These are phyloP conservation scores for Struthidea cinerea DNA, from an alignment of 2,113 vertebrate genomes.

Conservation along the genomic window DNA sequence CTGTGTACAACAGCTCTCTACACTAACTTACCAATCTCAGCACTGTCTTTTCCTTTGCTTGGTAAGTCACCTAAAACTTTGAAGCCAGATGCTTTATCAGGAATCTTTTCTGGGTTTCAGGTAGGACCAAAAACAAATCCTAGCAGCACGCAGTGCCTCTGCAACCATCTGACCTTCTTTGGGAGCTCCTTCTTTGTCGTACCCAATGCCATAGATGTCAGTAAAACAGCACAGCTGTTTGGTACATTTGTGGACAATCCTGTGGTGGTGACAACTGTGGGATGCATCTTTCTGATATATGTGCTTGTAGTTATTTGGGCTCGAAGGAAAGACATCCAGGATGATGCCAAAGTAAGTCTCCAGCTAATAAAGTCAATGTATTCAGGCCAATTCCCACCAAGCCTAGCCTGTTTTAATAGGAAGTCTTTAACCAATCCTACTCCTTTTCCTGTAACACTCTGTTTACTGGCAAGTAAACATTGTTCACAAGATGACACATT, in stretches of 20 bases:
- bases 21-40: neutral
- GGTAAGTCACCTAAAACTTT: neutral
- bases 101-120: conserved; percentile 59
- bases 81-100: neutral
- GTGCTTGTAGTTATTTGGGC: conserved; percentile 86
- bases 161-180: conserved; percentile 91
- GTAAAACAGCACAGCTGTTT: conserved; percentile 84
- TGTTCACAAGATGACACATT: neutral
- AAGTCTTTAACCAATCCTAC: neutral
- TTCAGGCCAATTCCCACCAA: neutral
- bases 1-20: neutral
- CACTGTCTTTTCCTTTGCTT: neutral
- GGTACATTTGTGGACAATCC: conserved; percentile 88
- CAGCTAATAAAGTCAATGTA: neutral
- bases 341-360: conserved; percentile 83
- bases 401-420: neutral
- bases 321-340: conserved; percentile 86
- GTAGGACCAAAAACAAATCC: conserved; percentile 83
- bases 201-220: conserved; percentile 85
- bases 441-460: neutral
- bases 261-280: conserved; percentile 88
- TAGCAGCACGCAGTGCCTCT: conserved; percentile 85
- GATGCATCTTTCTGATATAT: conserved; percentile 82
- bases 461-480: neutral
- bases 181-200: conserved; percentile 90